Conservation (phyloP, 2,888 invertebrate genomes). For the Acanthopleura granulata region DNA sequence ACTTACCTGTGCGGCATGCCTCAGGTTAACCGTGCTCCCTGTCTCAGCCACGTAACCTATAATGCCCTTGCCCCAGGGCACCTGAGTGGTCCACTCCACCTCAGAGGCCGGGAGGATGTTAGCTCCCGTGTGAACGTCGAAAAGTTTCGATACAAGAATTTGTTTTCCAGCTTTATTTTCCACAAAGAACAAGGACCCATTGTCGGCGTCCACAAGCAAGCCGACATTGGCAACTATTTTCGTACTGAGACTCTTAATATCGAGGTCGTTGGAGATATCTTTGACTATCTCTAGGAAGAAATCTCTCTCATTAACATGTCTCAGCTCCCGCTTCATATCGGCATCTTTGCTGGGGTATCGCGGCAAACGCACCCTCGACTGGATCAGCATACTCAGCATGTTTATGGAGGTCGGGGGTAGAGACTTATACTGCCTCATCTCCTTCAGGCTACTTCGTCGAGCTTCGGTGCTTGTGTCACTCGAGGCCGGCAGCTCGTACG, state of each 20-base stretch:
- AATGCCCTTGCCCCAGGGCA: constrained; percentile 73
- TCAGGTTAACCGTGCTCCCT: constrained; percentile 72
- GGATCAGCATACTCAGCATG: constrained; percentile 72
- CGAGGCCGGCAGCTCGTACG: constrained; percentile 59
- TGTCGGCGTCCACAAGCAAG: constrained; percentile 72
- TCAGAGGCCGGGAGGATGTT: constrained; percentile 69
- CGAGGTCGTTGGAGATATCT: constrained; percentile 73
- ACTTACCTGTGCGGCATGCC: constrained; percentile 71
- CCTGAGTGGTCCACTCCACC: constrained; percentile 69
- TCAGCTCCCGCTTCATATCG: constrained; percentile 69
- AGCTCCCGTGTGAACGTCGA: constrained; percentile 72
- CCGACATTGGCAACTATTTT: constrained; percentile 72
- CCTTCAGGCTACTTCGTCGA: constrained; percentile 71
- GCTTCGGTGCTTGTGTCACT: constrained; percentile 52
- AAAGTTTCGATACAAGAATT: constrained; percentile 72
- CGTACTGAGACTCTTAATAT: constrained; percentile 71
- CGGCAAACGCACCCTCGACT: constrained; percentile 72
- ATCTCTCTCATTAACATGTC: constrained; percentile 70
- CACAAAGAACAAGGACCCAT: constrained; percentile 72
- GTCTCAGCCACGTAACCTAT: constrained; percentile 73
- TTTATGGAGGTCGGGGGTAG: constrained; percentile 72
- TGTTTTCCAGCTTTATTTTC: constrained; percentile 69
- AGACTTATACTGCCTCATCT: constrained; percentile 73
- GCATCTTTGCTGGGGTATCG: constrained; percentile 71
- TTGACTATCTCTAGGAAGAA: constrained; percentile 73